A percentile compares a stretch with the other conserved stretches of the same genome.
Evolutionary conservation across 2,113 vertebrate genomes (phyloP).

Genomic region (Semnornis frantzii): DNA sequence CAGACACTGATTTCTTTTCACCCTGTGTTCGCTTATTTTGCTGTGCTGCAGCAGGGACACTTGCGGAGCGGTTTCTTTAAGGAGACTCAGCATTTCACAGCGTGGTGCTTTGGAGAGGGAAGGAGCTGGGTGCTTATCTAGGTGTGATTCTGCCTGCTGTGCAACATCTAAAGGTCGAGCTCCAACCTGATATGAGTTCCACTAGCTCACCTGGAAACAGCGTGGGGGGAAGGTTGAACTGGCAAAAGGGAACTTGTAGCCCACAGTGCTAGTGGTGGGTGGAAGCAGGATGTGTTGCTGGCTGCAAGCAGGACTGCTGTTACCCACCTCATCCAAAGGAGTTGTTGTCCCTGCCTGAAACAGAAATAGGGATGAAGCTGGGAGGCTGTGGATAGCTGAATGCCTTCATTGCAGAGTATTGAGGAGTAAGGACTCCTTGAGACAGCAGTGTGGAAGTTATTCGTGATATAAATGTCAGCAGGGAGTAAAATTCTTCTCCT

Average conservation of each 20-base stretch:
- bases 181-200: neutral
- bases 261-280: accelerated
- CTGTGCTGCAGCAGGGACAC: neutral
- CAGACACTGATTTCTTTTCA: neutral
- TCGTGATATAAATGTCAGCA: neutral
- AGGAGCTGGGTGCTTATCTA: neutral
- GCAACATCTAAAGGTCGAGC: neutral
- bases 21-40: neutral
- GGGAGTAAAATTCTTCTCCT: neutral
- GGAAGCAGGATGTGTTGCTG: neutral
- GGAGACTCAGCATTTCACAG: neutral
- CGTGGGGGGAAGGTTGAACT: neutral
- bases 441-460: accelerated
- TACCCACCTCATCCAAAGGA: neutral
- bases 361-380: neutral
- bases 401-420: neutral
- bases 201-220: neutral
- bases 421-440: neutral
- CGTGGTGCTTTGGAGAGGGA: accelerated
- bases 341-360: neutral
- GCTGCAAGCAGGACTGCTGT: accelerated
- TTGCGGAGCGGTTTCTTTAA: neutral
- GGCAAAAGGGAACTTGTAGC: neutral
- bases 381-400: neutral
- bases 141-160: neutral